Percentiles rank a stretch among this genome's conserved stretches.
phyloP scores from a whole-genome alignment of 1,140 invertebrate species.

The Pissodes strobi region DNA sequence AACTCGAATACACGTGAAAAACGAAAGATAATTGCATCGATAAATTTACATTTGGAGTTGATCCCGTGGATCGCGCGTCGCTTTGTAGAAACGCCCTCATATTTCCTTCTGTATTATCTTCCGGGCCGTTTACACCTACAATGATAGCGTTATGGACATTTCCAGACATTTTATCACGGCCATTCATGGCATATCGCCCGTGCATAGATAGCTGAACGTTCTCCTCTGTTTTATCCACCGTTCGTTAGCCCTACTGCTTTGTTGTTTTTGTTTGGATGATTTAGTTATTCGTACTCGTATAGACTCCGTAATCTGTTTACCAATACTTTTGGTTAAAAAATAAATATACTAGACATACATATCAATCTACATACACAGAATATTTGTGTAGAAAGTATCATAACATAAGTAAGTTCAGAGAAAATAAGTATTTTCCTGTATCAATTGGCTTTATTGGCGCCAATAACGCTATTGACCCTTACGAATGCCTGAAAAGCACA shows the following conservation, averaged over 20 bases:
- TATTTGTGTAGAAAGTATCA: too few species aligned
- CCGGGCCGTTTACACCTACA: constrained; percentile 55
- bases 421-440: too few species aligned
- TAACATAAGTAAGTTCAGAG: too few species aligned
- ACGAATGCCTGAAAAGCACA: too few species aligned
- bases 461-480: too few species aligned
- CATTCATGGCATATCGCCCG: constrained; percentile 54
- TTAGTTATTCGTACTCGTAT: too few species aligned
- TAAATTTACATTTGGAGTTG: constrained; percentile 45
- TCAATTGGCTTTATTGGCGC: too few species aligned
- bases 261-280: too few species aligned
- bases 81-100: constrained; percentile 42
- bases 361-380: too few species aligned
- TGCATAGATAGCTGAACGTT: constrained; percentile 43
- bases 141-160: constrained; percentile 51
- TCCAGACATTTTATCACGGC: constrained; percentile 54
- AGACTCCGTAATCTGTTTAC: too few species aligned
- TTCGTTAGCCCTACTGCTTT: not conserved
- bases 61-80: constrained; percentile 38
- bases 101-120: constrained; percentile 54
- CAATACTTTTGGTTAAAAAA: too few species aligned
- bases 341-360: too few species aligned
- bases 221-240: constrained; percentile 20
- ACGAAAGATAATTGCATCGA: constrained; percentile 34
- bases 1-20: constrained; percentile 25